A percentile compares a stretch with the other conserved stretches of the same genome.
These are phyloP conservation scores for Leucoraja ocellata DNA, from an alignment of 2,797 vertebrate species.

Conservation along the genomic window DNA sequence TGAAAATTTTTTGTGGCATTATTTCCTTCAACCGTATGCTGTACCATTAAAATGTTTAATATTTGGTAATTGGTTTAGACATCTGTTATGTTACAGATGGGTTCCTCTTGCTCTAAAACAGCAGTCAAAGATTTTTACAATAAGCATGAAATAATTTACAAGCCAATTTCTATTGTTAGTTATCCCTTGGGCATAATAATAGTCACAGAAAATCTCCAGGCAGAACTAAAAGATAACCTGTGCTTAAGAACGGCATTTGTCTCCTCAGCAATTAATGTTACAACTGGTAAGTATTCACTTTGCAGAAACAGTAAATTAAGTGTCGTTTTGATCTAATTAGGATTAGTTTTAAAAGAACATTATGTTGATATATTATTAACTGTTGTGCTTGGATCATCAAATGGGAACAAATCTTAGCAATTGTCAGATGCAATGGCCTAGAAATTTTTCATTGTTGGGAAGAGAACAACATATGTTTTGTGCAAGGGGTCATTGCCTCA, in stretches of 20 bases:
- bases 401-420: not conserved
- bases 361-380: not conserved
- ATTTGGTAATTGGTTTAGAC: conserved; percentile 1
- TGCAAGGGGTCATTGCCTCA: too few relatives aligned
- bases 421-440: not conserved
- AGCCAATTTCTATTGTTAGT: not conserved
- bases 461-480: too few relatives aligned
- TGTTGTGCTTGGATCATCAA: not conserved
- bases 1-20: not conserved
- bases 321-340: not conserved
- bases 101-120: not conserved
- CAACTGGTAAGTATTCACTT: conserved; percentile 1
- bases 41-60: not conserved
- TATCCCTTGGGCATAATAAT: conserved; percentile 1
- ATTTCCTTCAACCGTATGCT: not conserved
- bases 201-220: not conserved
- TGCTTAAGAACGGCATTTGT: not conserved
- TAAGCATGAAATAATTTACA: not conserved
- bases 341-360: not conserved
- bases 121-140: too few relatives aligned
- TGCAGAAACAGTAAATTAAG: not conserved
- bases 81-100: conserved; percentile 29
- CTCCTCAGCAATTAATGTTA: not conserved
- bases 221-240: not conserved
- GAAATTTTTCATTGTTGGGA: too few relatives aligned